Evolutionary conservation across 2,797 vertebrate genomes (phyloP).

Genomic region (Myripristis murdjan): DNA sequence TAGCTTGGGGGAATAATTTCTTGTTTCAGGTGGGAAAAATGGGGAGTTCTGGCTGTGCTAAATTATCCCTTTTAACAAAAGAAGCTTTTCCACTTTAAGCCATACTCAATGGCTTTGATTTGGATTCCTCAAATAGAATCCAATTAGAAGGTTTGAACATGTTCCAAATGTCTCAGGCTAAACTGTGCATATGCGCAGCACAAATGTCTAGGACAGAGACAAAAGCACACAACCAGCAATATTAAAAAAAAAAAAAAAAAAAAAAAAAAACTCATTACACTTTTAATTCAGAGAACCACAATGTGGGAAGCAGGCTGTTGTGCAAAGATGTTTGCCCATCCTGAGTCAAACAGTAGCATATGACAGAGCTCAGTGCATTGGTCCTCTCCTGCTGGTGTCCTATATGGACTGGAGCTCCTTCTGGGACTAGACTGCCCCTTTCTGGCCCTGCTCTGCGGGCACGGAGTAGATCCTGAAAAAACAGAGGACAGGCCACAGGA

Average conservation of each 20-base stretch:
- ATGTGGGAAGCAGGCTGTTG: slow-evolving; percentile 55
- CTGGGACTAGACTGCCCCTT: slow-evolving; percentile 77
- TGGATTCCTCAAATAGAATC: slow-evolving; percentile 81
- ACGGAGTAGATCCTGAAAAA: slow-evolving; percentile 82
- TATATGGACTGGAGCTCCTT: slow-evolving; percentile 32
- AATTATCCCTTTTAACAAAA: slow-evolving; percentile 77
- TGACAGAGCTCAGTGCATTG: slow-evolving; percentile 38
- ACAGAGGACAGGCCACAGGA: slow-evolving; percentile 17
- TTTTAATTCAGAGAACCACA: slow-evolving; percentile 38
- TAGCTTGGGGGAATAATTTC: slow-evolving; percentile 62
- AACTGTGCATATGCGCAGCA: slow-evolving; percentile 53
- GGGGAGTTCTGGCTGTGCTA: slow-evolving; percentile 54
- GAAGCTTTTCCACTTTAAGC: slow-evolving; percentile 58
- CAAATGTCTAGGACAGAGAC: slow-evolving; percentile 54
- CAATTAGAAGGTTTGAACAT: slow-evolving; percentile 77
- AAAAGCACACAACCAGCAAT: slow-evolving; percentile 37
- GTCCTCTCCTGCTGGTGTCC: slow-evolving; percentile 50
- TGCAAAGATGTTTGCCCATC: slow-evolving; percentile 68
- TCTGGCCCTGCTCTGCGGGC: slow-evolving; percentile 84
- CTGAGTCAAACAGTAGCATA: slow-evolving; percentile 57
- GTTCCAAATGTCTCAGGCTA: slow-evolving; percentile 72
- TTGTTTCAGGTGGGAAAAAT: slow-evolving; percentile 50
- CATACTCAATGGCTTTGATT: slow-evolving; percentile 72
- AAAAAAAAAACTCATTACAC: slow-evolving; percentile 36
- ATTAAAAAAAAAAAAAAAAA: background rate